These are phyloP conservation scores for Lindbergichthys nudifrons DNA, from an alignment of 2,797 vertebrate genomes.

Conservation along the genomic window DNA sequence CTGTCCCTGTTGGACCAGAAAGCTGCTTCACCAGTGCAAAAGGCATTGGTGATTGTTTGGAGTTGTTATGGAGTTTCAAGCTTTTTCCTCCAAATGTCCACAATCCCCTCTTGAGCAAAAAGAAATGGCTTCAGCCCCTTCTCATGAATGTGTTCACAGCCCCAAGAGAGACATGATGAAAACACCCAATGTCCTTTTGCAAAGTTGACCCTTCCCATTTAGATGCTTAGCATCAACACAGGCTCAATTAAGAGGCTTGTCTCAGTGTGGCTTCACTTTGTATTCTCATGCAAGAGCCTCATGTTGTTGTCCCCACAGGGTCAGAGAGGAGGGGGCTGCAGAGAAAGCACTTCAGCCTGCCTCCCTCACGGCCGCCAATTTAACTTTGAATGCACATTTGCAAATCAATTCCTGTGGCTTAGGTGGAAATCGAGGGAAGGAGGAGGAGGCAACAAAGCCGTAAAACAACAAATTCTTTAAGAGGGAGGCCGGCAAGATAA, in stretches of 20 bases:
- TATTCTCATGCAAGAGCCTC: slow-evolving; percentile 81
- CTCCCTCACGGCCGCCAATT: slow-evolving; percentile 69
- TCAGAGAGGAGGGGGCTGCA: slow-evolving; percentile 71
- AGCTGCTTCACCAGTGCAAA: slow-evolving; percentile 34
- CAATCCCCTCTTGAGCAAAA: slow-evolving; percentile 19
- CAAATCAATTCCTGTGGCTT: slow-evolving; percentile 84
- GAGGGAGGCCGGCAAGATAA: slow-evolving; percentile 32
- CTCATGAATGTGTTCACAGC: slow-evolving; percentile 50
- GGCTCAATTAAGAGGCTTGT: slow-evolving; percentile 69
- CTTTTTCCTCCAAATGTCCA: slow-evolving; percentile 37
- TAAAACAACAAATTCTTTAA: slow-evolving; percentile 77
- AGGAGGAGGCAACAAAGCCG: slow-evolving; percentile 46
- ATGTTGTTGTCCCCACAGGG: slow-evolving; percentile 75
- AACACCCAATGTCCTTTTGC: slow-evolving; percentile 73
- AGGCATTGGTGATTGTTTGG: slow-evolving; percentile 30
- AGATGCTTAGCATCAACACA: slow-evolving; percentile 63
- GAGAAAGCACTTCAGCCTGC: slow-evolving; percentile 51
- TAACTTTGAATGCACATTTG: slow-evolving; percentile 83
- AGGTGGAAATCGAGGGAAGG: slow-evolving; percentile 43
- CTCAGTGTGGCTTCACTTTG: slow-evolving; percentile 75
- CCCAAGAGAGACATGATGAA: slow-evolving; percentile 56
- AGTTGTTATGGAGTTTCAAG: slow-evolving; percentile 21
- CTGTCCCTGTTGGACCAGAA: slow-evolving; percentile 22
- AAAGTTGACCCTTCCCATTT: slow-evolving; percentile 69
- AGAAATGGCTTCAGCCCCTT: slow-evolving; percentile 19